Conservation (phyloP, 2,888 invertebrate species). For the Xanthorhoe spadicearia region DNA sequence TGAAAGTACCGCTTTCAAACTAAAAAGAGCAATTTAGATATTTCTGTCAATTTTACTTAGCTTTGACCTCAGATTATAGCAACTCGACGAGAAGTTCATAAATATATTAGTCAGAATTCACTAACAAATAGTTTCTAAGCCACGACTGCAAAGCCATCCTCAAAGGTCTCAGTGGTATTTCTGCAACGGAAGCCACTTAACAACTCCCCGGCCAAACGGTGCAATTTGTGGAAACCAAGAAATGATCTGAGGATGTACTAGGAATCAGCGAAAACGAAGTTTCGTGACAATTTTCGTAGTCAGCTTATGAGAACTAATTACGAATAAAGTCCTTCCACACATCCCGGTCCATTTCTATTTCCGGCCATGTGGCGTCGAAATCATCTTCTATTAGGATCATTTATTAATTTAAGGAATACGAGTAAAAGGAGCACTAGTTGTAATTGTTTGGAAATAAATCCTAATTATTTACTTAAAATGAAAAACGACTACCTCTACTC, state of each 20-base stretch:
- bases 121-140: background rate
- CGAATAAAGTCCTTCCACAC: too few species aligned
- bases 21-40: background rate
- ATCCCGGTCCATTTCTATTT: too few species aligned
- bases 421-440: too few species aligned
- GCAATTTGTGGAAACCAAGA: conserved; percentile 14
- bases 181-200: conserved; percentile 18
- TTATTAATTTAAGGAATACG: background rate
- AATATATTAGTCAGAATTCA: background rate
- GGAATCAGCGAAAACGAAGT: too few species aligned
- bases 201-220: conserved; percentile 17
- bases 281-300: too few species aligned
- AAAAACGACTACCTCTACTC: too few species aligned
- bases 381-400: background rate
- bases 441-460: too few species aligned
- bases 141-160: conserved; percentile 3
- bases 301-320: too few species aligned
- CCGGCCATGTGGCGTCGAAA: too few species aligned
- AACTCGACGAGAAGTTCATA: background rate
- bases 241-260: background rate
- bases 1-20: too few species aligned
- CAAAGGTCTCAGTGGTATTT: conserved; percentile 13
- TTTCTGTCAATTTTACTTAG: background rate
- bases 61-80: background rate
- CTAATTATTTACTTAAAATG: too few species aligned